Evolutionary conservation across 2,888 invertebrate species (phyloP).

Genomic region (Calliphora vomitoria): DNA sequence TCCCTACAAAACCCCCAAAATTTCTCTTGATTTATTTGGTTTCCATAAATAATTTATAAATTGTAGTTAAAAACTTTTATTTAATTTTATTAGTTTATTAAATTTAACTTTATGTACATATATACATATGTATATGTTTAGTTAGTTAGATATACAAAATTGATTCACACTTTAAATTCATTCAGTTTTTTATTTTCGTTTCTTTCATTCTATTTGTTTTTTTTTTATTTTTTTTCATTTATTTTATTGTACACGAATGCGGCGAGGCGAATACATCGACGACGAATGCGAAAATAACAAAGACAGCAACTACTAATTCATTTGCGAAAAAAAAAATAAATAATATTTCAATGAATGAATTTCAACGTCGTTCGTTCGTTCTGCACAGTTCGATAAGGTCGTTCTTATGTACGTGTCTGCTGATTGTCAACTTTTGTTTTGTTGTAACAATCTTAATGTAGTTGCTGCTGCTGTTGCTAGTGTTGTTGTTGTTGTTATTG

Average conservation of each 20-base stretch:
- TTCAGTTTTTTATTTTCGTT: slow-evolving; percentile 58
- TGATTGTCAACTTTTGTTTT: slow-evolving; percentile 65
- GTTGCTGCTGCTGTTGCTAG: slow-evolving; percentile 15
- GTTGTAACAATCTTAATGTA: slow-evolving; percentile 43
- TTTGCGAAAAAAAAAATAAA: slow-evolving; percentile 56
- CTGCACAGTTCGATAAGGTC: slow-evolving; percentile 73
- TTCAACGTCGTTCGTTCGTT: slow-evolving; percentile 52
- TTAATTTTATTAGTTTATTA: slow-evolving; percentile 16
- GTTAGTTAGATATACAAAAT: slow-evolving; percentile 16
- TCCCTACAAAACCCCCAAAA: slow-evolving; percentile 8
- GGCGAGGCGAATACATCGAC: slow-evolving; percentile 61
- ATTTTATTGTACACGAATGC: slow-evolving; percentile 56
- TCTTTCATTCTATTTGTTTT: slow-evolving; percentile 30
- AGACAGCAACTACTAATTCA: slow-evolving; percentile 60
- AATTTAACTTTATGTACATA: neutral
- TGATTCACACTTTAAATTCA: slow-evolving; percentile 65
- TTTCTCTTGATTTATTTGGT: too few relatives aligned
- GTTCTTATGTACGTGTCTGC: slow-evolving; percentile 66
- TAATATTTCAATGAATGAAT: slow-evolving; percentile 70
- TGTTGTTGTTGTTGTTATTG: slow-evolving; percentile 39
- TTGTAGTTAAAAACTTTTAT: neutral
- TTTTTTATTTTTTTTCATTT: slow-evolving; percentile 26
- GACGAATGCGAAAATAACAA: slow-evolving; percentile 58
- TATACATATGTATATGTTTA: neutral
- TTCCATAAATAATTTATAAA: too few relatives aligned